Conservation (phyloP, 2,113 vertebrate genomes). For the Corythaeola cristata region DNA sequence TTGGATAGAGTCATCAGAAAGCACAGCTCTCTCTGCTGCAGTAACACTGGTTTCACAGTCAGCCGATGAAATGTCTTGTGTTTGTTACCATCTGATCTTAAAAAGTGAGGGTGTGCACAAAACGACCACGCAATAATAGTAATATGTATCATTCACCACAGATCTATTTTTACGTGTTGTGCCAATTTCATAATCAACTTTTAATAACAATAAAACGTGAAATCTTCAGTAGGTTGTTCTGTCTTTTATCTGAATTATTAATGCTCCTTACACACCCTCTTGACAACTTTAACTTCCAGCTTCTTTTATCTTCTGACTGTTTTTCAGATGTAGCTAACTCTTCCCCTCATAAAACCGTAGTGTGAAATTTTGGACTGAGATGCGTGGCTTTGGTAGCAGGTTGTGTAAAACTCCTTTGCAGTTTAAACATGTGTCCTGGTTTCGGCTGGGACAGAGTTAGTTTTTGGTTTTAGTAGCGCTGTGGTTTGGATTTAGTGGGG, state of each 20-base stretch:
- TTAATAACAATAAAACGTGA: slow-evolving; percentile 60
- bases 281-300: not conserved
- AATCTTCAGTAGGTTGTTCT: not conserved
- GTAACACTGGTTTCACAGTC: not conserved
- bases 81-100: not conserved
- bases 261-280: not conserved
- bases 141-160: slow-evolving; percentile 13
- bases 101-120: slow-evolving; percentile 10
- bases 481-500: no score
- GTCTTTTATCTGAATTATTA: not conserved
- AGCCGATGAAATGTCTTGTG: not conserved
- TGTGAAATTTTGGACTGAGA: not conserved
- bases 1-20: slow-evolving; percentile 20
- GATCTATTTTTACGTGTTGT: slow-evolving; percentile 63
- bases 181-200: slow-evolving; percentile 61
- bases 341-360: not conserved
- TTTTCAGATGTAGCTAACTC: not conserved
- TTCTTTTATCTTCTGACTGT: not conserved
- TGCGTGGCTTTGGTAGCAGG: not conserved
- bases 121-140: not conserved
- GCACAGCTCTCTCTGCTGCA: slow-evolving; percentile 1
- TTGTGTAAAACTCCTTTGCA: not conserved
- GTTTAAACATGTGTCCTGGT: not conserved
- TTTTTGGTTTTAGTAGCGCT: no score
- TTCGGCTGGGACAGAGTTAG: no score